phyloP scores from a whole-genome alignment of 2,113 vertebrate species.

The Lepus europaeus region DNA sequence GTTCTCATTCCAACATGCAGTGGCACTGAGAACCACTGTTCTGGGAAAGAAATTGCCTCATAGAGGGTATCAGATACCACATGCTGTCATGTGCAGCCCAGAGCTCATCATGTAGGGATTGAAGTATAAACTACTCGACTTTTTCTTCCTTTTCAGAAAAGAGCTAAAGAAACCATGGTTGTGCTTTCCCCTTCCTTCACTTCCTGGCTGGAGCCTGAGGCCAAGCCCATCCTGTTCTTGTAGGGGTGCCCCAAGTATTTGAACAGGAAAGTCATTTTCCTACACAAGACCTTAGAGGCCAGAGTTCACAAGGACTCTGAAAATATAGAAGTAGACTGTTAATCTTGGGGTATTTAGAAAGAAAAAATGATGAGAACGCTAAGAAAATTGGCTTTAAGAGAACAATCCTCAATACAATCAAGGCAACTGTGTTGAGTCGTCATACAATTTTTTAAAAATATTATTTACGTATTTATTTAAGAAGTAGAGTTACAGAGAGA shows the following conservation, averaged over 20 bases:
- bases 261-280: neutral
- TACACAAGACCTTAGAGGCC: neutral
- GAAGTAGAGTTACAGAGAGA: too few species aligned
- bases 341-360: constrained; percentile 21
- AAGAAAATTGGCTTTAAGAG: neutral
- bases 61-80: neutral
- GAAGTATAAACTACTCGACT: neutral
- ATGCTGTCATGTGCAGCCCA: neutral
- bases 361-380: neutral
- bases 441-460: too few species aligned
- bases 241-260: neutral
- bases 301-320: neutral
- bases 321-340: neutral
- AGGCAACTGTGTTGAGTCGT: too few species aligned
- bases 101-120: neutral
- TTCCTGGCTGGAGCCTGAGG: neutral
- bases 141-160: too few species aligned
- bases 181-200: neutral
- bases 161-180: neutral
- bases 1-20: neutral
- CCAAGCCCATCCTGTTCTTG: neutral
- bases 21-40: neutral
- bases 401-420: too few species aligned
- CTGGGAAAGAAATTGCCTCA: neutral
- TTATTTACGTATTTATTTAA: too few species aligned